phyloP scores from a whole-genome alignment of 1,140 invertebrate species.

The Dysdera silvatica region DNA sequence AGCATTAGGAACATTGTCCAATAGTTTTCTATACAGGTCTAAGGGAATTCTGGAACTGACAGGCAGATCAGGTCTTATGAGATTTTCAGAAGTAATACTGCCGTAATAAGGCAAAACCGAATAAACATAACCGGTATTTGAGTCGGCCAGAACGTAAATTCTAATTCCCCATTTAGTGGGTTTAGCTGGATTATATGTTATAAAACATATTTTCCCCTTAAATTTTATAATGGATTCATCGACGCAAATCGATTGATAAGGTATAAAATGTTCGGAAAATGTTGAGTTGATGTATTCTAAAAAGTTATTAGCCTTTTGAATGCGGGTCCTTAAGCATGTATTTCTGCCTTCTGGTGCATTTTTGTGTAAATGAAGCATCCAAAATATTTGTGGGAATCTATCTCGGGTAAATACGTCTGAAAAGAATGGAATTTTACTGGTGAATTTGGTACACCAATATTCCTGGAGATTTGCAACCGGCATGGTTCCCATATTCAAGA shows the following conservation, averaged over 20 bases:
- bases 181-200: neutral
- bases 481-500: neutral
- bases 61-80: neutral
- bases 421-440: neutral
- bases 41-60: neutral
- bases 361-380: neutral
- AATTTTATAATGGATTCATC: constrained; percentile 1
- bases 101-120: neutral
- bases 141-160: constrained; percentile 1
- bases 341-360: neutral
- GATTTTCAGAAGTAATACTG: neutral
- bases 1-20: neutral
- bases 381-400: neutral
- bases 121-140: neutral
- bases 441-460: neutral
- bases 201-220: constrained; percentile 3
- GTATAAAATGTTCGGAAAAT: neutral
- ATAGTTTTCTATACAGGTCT: neutral
- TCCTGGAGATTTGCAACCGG: neutral
- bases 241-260: neutral
- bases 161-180: neutral
- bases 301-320: neutral
- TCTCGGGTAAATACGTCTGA: neutral
- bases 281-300: neutral
- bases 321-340: neutral